phyloP scores from a whole-genome alignment of 2,797 vertebrate genomes.

The Sebastes oblongus region DNA sequence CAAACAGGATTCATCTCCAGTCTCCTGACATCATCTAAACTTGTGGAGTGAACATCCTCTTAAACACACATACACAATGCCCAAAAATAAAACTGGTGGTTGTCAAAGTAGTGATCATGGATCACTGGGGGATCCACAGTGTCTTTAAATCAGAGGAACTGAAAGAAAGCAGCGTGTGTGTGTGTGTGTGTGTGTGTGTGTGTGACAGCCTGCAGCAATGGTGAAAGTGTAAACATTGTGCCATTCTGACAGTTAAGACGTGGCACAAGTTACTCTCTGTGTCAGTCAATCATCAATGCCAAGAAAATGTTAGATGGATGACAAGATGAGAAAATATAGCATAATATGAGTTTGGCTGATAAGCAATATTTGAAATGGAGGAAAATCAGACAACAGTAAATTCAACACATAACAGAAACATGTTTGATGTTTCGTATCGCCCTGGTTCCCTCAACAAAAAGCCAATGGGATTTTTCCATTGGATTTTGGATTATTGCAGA shows the following conservation, averaged over 20 bases:
- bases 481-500: background rate
- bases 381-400: background rate
- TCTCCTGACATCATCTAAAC: background rate
- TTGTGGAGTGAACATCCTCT: background rate
- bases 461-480: too few species aligned
- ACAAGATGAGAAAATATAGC: background rate
- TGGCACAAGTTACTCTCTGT: background rate
- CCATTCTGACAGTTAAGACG: background rate
- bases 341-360: background rate
- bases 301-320: background rate
- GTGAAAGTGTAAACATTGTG: background rate
- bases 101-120: background rate
- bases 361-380: too few species aligned
- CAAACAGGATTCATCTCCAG: background rate
- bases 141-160: background rate
- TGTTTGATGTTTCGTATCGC: background rate
- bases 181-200: background rate
- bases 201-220: background rate
- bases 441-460: too few species aligned
- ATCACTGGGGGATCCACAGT: background rate
- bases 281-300: background rate
- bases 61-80: background rate
- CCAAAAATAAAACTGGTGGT: conserved; percentile 9
- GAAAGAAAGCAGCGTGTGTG: background rate
- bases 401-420: background rate